Evolutionary conservation across 2,888 invertebrate species (phyloP), one percentile per base, ranked within the genome.

Genomic region (Oegoconia quadripuncta): DNA sequence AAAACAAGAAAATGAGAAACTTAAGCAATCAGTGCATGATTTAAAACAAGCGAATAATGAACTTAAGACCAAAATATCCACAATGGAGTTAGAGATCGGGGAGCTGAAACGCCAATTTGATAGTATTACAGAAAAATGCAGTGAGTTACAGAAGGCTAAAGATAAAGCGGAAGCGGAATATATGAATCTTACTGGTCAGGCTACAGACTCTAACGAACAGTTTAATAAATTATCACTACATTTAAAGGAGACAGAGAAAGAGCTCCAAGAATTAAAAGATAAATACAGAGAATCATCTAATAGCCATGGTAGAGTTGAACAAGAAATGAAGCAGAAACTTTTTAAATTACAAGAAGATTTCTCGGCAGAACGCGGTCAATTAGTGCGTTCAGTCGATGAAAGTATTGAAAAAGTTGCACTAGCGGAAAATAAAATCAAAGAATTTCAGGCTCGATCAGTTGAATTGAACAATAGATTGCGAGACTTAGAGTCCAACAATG

Each of bases 161-260:
- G 88, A 86, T 11, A 88, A 89, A 37, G 72, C 90, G 13, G 91
- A 92, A 71, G 61, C 81, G 3, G 90, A 92, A 60, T 88, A 93
- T 44, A 73, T 89, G 35, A 87, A 84, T 57, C 64, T 92, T 25
- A 90, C 90, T 34, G 90, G 87, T 29, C 88, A 90, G 45, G 84
- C 90, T 0, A 89, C 88, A 11, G 89, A 91, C 62, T 91, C 91
- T 1, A 89, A 88, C 52, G 89, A 88, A 41, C 89, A 91, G 53
- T 81, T 91, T 34, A 74, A 81, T 39, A 86, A 89, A 50, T 65
- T 91, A 22, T 87, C 88, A 3, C 88, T 89, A 46, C 88, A 89
- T 50, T 64, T 91, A 1, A 86, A 89, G 52, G 80, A 82, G 12
- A 89, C 90, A 28, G 91, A 91, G 58, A 89, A 86, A 49, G 88